Evolutionary conservation across 2,888 invertebrate species (phyloP).

Genomic region (Limenitis camilla): DNA sequence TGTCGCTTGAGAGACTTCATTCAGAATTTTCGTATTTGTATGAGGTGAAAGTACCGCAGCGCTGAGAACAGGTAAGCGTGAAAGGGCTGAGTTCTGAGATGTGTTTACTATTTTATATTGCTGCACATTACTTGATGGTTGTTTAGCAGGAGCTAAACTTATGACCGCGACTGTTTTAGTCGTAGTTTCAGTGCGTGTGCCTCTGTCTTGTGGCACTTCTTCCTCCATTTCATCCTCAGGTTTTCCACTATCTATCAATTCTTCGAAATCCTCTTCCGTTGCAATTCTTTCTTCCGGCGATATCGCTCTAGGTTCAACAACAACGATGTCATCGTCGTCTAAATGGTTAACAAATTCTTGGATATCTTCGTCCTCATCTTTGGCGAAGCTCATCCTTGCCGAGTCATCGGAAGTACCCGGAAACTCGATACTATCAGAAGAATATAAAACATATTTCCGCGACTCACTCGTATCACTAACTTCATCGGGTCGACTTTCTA

Average conservation of each 20-base stretch:
- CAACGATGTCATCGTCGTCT: constrained; percentile 77
- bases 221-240: constrained; percentile 67
- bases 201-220: constrained; percentile 45
- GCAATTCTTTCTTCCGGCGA: constrained; percentile 78
- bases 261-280: constrained; percentile 79
- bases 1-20: constrained; percentile 76
- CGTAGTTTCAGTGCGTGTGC: constrained; percentile 68
- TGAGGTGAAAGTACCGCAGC: constrained; percentile 54
- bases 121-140: constrained; percentile 51
- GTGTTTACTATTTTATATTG: constrained; percentile 64
- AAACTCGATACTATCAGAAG: constrained; percentile 76
- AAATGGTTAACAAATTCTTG: constrained; percentile 52
- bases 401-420: constrained; percentile 73
- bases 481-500: constrained; percentile 29
- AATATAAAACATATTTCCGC: constrained; percentile 78
- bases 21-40: constrained; percentile 62
- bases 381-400: constrained; percentile 47
- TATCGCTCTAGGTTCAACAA: constrained; percentile 75
- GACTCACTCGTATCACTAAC: constrained; percentile 62
- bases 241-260: constrained; percentile 77
- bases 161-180: constrained; percentile 72
- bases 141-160: constrained; percentile 63
- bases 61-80: constrained; percentile 57
- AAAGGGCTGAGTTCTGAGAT: constrained; percentile 39
- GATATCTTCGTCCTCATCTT: constrained; percentile 52